Evolutionary conservation across 2,888 invertebrate genomes (phyloP).

Genomic region (Lissocephala sabroskyi): DNA sequence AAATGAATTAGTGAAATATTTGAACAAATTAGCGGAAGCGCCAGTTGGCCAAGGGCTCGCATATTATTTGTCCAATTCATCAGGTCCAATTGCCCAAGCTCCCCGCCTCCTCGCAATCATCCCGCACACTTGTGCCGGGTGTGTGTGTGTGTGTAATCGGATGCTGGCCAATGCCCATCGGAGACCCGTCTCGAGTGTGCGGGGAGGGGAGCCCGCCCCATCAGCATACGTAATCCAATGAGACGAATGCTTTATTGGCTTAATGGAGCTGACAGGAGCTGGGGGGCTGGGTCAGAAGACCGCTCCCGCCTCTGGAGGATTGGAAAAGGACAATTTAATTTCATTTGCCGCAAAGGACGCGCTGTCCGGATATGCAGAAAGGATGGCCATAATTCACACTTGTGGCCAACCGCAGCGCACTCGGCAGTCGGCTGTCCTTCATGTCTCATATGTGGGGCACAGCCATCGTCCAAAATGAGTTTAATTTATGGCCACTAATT

Average conservation of each 20-base stretch:
- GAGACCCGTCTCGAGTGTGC: too few relatives aligned
- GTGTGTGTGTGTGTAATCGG: constrained; percentile 49
- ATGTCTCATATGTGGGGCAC: constrained; percentile 4
- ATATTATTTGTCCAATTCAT: constrained; percentile 56
- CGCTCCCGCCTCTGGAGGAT: constrained; percentile 40
- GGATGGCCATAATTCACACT: constrained; percentile 57
- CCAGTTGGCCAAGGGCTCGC: background rate
- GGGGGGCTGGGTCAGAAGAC: background rate
- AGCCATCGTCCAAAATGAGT: background rate
- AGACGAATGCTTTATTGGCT: constrained; percentile 66
- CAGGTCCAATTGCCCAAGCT: constrained; percentile 38
- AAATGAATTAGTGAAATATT: constrained; percentile 23
- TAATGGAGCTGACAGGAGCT: constrained; percentile 54
- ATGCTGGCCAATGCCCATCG: constrained; percentile 21
- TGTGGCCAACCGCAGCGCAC: constrained; percentile 39
- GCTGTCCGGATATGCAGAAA: constrained; percentile 21
- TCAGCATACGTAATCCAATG: constrained; percentile 63
- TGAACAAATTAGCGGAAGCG: constrained; percentile 33
- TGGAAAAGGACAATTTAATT: constrained; percentile 69
- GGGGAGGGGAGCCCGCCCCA: constrained; percentile 22
- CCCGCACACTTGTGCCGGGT: background rate
- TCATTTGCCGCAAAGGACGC: constrained; percentile 54
- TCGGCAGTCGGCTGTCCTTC: constrained; percentile 5
- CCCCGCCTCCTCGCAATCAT: too few relatives aligned
- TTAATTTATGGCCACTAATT: constrained; percentile 69